Percentiles rank a stretch among this genome's conserved stretches.
Conservation (phyloP, 2,113 vertebrate genomes). For the Nesoenas mayeri region DNA sequence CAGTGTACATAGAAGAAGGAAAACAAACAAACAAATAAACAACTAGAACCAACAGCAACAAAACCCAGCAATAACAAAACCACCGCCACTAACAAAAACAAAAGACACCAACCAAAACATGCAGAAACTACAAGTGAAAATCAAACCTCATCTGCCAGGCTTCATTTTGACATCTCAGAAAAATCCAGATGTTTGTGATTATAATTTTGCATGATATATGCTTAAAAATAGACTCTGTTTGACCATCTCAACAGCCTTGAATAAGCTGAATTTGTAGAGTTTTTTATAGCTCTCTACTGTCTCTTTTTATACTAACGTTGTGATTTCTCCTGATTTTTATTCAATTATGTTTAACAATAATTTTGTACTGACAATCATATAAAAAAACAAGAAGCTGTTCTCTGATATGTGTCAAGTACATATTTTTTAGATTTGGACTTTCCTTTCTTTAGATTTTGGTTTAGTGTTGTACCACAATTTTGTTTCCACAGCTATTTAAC, state of each 20-base stretch:
- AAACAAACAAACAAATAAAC: background rate
- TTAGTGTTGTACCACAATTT: background rate
- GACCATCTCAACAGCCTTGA: background rate
- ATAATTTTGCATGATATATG: background rate
- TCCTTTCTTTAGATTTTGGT: background rate
- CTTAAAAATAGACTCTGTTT: background rate
- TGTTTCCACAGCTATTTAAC: background rate
- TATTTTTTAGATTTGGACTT: background rate
- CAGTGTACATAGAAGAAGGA: background rate
- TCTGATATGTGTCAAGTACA: background rate
- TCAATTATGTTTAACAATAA: background rate
- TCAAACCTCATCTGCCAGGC: background rate
- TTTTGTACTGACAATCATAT: background rate
- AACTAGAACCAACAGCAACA: background rate
- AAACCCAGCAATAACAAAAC: too few relatives aligned
- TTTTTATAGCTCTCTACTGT: background rate
- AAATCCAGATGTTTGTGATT: background rate
- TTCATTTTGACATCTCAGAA: constrained; percentile 43
- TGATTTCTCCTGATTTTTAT: background rate
- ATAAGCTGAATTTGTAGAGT: background rate
- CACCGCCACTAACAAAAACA: too few relatives aligned
- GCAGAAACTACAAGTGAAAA: constrained; percentile 17
- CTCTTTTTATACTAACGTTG: background rate
- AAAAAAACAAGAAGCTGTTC: background rate
- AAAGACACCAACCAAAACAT: background rate